Evolutionary conservation across 2,797 vertebrate genomes (phyloP), one percentile per base, ranked within the genome.

Genomic region (Sparidentex hasta): DNA sequence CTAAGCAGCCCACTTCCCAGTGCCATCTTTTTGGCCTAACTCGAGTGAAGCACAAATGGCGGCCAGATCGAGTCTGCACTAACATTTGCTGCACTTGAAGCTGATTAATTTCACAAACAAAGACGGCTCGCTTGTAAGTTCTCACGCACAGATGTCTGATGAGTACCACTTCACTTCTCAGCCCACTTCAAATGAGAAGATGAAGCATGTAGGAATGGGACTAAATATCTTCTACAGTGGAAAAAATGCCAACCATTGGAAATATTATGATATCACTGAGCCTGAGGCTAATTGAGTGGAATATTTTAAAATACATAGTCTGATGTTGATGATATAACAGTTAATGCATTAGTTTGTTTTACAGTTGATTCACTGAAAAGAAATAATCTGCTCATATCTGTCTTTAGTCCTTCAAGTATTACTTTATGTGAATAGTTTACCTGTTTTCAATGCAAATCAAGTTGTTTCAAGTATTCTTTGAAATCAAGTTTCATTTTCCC

Each of bases 51-150:
- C 83, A 81, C 84, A 92, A 90, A 90, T 75, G 88, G 85, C 43
- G 76, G 54, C 81, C 88, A 84, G 81, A 88, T 78, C 75, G 74
- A 75, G 81, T 43, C 80, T 61, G 79, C 65, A 18, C 73, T 74
- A 86, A 90, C 90, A 91, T 91, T 92, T 83, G 84, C 85, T 50
- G 71, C 86, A 82, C 88, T 92, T 46, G 70, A 85, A 84, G 85
- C 84, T 67, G 86, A 92, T 91, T 90, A 84, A 89, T 90, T 89
- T 87, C 88, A 79, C 83, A 85, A 92, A 91, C 87, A 87, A 86
- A 92, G 85, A 87, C 58, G 43, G 50, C 65, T 65, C 43, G 54
- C 79, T 83, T 29, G 20, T 71, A 84, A 87, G 83, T 90, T 86
- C 71, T 83, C 74, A 59, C 14, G 48, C 83, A 20, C 91, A 87